Conservation (phyloP, 2,113 vertebrate species). For the Dromas ardeola region DNA sequence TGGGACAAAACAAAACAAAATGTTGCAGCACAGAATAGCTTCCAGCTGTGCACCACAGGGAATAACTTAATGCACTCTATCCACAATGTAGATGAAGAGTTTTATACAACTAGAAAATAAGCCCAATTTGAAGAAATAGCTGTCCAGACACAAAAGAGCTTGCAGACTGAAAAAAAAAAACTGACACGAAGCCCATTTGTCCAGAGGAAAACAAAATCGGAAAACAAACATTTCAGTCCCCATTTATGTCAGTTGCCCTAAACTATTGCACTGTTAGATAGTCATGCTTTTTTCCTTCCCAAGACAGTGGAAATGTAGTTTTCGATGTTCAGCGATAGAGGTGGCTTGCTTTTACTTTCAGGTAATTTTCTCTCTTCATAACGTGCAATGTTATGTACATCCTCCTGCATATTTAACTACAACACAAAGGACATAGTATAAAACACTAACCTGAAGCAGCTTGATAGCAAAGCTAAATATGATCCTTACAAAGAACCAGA, state of each 20-base stretch:
- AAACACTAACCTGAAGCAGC: neutral
- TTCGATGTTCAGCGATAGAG: neutral
- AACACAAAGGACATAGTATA: neutral
- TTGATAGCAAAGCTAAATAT: neutral
- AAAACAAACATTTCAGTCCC: neutral
- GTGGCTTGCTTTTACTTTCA: neutral
- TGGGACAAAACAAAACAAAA: slow-evolving; percentile 75
- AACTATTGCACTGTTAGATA: neutral
- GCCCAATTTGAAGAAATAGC: slow-evolving; percentile 68
- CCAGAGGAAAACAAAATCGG: slow-evolving; percentile 9
- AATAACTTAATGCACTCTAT: slow-evolving; percentile 65
- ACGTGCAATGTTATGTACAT: neutral
- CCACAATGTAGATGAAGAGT: slow-evolving; percentile 66
- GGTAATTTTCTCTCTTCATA: neutral
- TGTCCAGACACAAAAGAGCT: slow-evolving; percentile 59
- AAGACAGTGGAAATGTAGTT: neutral
- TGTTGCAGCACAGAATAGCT: slow-evolving; percentile 66
- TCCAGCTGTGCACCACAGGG: slow-evolving; percentile 74
- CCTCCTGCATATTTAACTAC: neutral
- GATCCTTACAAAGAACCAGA: neutral
- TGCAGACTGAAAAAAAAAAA: slow-evolving; percentile 4
- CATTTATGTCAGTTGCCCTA: neutral
- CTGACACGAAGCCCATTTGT: slow-evolving; percentile 4
- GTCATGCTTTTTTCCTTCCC: neutral
- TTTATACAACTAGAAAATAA: slow-evolving; percentile 69